Conservation (phyloP, 2,113 vertebrate species). For the Trematomus loennbergii region DNA sequence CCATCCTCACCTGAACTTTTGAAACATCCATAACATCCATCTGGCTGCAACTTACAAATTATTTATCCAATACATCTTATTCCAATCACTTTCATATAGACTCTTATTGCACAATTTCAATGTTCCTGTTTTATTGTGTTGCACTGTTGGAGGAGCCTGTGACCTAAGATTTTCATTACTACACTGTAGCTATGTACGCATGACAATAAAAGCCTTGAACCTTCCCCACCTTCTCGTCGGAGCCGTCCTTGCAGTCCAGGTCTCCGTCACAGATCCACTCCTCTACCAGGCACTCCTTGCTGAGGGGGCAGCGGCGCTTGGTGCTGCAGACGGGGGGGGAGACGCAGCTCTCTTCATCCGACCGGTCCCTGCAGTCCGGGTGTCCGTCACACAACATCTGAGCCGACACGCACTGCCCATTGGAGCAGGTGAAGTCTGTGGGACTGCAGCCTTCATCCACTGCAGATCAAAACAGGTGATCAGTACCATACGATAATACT, state of each 20-base stretch:
- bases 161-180: too few relatives aligned
- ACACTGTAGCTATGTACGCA: too few relatives aligned
- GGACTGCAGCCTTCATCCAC: slow-evolving; percentile 77
- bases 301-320: slow-evolving; percentile 82
- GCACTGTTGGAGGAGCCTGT: too few relatives aligned
- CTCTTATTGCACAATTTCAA: too few relatives aligned
- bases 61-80: too few relatives aligned
- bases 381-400: slow-evolving; percentile 88
- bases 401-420: slow-evolving; percentile 86
- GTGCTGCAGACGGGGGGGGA: slow-evolving; percentile 75
- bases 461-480: slow-evolving; percentile 31
- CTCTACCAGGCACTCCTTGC: slow-evolving; percentile 86
- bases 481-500: too few relatives aligned
- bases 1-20: too few relatives aligned
- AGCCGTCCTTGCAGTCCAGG: slow-evolving; percentile 88
- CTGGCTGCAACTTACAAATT: too few relatives aligned
- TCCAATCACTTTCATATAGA: too few relatives aligned
- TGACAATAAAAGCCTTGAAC: too few relatives aligned
- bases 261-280: slow-evolving; percentile 90
- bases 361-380: slow-evolving; percentile 87
- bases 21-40: too few relatives aligned
- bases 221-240: slow-evolving; percentile 88
- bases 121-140: too few relatives aligned
- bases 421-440: slow-evolving; percentile 84
- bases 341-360: slow-evolving; percentile 88